Base-by-base conservation (phyloP, 2,797 vertebrate genomes). In the Alosa sapidissima region DNA sequence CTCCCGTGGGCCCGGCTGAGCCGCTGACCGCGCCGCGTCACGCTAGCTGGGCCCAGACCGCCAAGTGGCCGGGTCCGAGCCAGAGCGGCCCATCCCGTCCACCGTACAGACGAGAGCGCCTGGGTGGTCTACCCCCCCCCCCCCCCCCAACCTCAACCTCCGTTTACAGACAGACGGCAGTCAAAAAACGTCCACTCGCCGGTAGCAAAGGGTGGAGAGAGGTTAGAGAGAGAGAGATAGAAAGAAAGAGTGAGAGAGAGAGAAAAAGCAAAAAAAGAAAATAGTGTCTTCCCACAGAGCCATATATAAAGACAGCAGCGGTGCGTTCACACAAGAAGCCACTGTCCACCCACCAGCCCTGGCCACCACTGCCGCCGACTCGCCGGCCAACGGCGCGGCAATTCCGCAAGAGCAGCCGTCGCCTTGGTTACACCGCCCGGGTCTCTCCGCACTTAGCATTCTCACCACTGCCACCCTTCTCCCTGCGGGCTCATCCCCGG, bases 321-420 rank as follows among this genome's bases (percentile, higher is more conserved):
- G 28, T 72, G 28, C 28, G 10, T 72, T 4, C 65, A 72, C 28
- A 72, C 65, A 72, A 72, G 65, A 72, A 36, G 65, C 65, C 65
- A 72, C 28, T 72, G 65, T 72, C 65, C 65, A 72, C 65, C 65
- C 65, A 72, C 65, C 28, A 72, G 62, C 28, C 28, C 65, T 5
- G 28, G 28, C 28, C 65, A 72, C 65, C 65, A 65, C n/a, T 24
- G n/a, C 51, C 19, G 6, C 58, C 58, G 8, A 6, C 5, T 21
- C 6, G 55, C 55, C 21, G 1, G 55, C 55, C 55, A 60, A 60
- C 21, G n/a, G n/a, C n/a, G 28, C 4, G 60, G 60, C 19, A 1
- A 62, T 62, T 62, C 60, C n/a, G n/a, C 60, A 62, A 8, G n/a
- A 24, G 60, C 9, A 0, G n/a, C 55, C 55, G 55, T 60, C 21